These are phyloP conservation scores for Ancistrus triradiatus DNA, from an alignment of 2,113 vertebrate genomes.

Conservation along the genomic window DNA sequence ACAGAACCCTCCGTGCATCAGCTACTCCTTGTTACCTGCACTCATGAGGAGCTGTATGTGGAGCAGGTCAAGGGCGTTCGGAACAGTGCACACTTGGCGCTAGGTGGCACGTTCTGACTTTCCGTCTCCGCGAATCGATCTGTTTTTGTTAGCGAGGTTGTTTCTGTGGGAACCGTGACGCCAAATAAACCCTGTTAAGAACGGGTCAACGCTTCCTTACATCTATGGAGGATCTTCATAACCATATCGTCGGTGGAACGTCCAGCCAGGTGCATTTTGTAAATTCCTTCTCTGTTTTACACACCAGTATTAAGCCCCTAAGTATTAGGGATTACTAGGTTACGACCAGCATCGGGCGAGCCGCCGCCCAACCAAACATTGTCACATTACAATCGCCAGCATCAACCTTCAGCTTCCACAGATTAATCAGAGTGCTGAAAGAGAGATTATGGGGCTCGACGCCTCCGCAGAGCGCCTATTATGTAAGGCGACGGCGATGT, in stretches of 20 bases:
- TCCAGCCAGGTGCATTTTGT: no score
- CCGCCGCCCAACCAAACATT: no score
- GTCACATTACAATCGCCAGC: constrained; percentile 10
- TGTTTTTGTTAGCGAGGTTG: background rate
- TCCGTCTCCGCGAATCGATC: background rate
- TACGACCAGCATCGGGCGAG: constrained; percentile 9
- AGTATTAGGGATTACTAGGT: constrained; percentile 49
- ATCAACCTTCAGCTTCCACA: constrained; percentile 1
- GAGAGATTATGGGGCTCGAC: constrained; percentile 26
- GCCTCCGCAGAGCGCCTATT: constrained; percentile 7
- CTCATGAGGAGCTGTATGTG: background rate
- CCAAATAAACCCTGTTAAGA: no score
- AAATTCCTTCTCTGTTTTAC: constrained; percentile 15
- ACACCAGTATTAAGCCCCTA: constrained; percentile 42
- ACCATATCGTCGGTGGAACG: no score
- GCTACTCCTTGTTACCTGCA: background rate
- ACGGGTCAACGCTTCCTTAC: no score
- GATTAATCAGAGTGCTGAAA: constrained; percentile 20
- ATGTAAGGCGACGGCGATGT: constrained; percentile 10
- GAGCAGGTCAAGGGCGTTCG: background rate
- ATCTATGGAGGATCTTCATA: no score
- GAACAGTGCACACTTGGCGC: background rate
- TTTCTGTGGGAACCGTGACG: background rate
- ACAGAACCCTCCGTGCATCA: no score
- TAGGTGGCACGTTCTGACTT: background rate